A percentile compares a stretch with the other conserved stretches of the same genome.
Conservation (phyloP, 2,113 vertebrate genomes). For the Megaleporinus macrocephalus region DNA sequence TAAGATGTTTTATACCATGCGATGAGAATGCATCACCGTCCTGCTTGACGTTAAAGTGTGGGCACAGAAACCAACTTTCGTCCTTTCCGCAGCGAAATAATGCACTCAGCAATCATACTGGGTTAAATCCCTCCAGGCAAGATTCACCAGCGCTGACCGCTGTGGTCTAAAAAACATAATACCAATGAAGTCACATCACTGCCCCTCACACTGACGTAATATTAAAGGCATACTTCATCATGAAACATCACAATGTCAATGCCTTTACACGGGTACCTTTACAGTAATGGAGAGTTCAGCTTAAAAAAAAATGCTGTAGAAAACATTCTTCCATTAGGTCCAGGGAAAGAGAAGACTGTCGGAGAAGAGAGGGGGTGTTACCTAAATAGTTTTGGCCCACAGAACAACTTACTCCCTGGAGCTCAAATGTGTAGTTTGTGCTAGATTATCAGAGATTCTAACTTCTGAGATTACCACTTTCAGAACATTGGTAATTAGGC, state of each 20-base stretch:
- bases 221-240: constrained; percentile 3
- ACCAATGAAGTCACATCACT: neutral
- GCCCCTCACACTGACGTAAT: constrained; percentile 9
- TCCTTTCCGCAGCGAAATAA: constrained; percentile 18
- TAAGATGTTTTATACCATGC: constrained; percentile 36
- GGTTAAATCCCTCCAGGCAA: neutral
- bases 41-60: constrained; percentile 25
- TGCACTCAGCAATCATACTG: constrained; percentile 2
- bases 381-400: neutral
- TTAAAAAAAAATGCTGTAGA: neutral
- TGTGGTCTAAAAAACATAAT: neutral
- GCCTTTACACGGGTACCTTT: too few relatives aligned
- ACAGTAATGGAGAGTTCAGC: neutral
- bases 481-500: neutral
- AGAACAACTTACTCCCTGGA: neutral
- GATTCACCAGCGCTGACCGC: constrained; percentile 16
- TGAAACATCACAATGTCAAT: neutral
- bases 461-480: neutral
- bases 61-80: constrained; percentile 15
- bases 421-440: neutral
- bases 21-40: constrained; percentile 27
- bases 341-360: neutral
- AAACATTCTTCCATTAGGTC: neutral
- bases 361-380: neutral
- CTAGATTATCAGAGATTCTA: neutral